These are phyloP conservation scores for Andrena cerasifolii DNA, from an alignment of 1,140 invertebrate genomes.

Conservation along the genomic window DNA sequence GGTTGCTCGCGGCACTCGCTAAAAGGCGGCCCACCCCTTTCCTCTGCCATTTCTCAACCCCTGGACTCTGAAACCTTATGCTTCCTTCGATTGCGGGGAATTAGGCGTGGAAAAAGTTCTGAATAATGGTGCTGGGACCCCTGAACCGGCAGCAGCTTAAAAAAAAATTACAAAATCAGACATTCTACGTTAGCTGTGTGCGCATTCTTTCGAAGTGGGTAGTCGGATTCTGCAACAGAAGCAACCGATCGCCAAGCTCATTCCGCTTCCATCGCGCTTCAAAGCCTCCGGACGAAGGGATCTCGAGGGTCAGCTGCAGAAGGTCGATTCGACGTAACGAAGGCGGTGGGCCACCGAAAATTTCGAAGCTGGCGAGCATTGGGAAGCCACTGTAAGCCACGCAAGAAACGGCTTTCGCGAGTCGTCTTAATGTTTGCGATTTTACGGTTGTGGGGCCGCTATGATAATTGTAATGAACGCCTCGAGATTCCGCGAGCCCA, in stretches of 20 bases:
- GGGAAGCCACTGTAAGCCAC: constrained; percentile 43
- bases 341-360: not conserved
- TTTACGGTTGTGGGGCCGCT: constrained; percentile 77
- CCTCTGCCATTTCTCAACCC: constrained; percentile 39
- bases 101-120: constrained; percentile 2
- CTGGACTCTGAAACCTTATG: constrained; percentile 55
- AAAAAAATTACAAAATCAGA: no score
- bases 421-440: constrained; percentile 66
- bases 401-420: constrained; percentile 49
- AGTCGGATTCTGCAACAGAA: no score
- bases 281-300: no score
- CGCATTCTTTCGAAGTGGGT: no score
- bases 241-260: no score
- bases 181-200: no score
- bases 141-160: no score
- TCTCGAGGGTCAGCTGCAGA: no score
- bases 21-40: constrained; percentile 59
- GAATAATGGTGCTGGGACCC: no score
- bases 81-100: constrained; percentile 35
- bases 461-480: constrained; percentile 82
- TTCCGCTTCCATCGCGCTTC: no score
- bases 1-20: constrained; percentile 71
- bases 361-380: not conserved
- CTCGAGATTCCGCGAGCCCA: constrained; percentile 79
- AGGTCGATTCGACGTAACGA: not conserved